A percentile compares a stretch with the other conserved stretches of the same genome.
These are phyloP conservation scores for Hafferia zeledoni DNA, from an alignment of 2,797 vertebrate genomes.

Conservation along the genomic window DNA sequence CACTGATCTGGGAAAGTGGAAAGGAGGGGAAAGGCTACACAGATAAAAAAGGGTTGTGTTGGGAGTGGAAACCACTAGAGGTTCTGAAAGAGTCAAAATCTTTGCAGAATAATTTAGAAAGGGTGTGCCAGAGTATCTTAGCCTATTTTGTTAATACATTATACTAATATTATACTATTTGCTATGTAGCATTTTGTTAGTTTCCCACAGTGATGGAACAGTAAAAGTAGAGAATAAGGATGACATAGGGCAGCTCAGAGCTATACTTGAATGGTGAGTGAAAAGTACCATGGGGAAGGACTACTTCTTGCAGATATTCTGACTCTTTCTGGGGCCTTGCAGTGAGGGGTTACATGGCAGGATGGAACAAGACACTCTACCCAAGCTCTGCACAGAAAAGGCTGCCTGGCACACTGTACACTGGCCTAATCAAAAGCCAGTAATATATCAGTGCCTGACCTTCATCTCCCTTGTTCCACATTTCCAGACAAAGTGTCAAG, in stretches of 20 bases:
- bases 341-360: background rate
- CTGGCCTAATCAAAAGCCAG: background rate
- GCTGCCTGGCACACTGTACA: background rate
- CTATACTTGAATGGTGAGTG: background rate
- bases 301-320: background rate
- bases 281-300: background rate
- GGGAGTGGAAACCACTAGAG: background rate
- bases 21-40: background rate
- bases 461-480: background rate
- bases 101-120: background rate
- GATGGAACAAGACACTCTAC: background rate
- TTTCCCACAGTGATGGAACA: background rate
- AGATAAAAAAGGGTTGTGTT: background rate
- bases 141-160: background rate
- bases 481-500: background rate
- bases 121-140: background rate
- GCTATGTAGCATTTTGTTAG: rapidly evolving
- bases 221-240: background rate
- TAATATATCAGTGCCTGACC: background rate
- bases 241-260: background rate
- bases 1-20: background rate
- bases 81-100: background rate
- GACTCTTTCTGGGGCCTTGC: background rate
- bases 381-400: background rate
- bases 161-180: background rate